A percentile compares a stretch with the other conserved stretches of the same genome.
phyloP scores from a whole-genome alignment of 1,140 invertebrate genomes.

The Meloidogyne floridensis region DNA sequence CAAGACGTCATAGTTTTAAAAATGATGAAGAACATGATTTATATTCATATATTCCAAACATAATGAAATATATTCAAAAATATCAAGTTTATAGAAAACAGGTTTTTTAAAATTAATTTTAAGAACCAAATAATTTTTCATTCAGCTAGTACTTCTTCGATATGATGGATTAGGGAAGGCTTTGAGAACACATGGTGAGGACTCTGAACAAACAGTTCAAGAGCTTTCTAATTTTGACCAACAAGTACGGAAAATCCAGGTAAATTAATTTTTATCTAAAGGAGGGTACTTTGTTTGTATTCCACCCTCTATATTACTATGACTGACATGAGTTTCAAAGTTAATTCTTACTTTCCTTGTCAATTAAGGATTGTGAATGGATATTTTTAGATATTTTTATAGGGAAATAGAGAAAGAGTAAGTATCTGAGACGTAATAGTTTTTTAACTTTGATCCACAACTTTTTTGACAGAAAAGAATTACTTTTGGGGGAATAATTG shows the following conservation, averaged over 20 bases:
- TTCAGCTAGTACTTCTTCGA: slow-evolving; percentile 54
- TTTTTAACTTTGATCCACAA: too few species aligned
- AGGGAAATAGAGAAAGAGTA: too few species aligned
- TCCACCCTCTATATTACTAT: too few species aligned
- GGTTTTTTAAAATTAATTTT: slow-evolving; percentile 28
- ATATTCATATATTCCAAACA: slow-evolving; percentile 49
- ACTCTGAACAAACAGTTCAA: slow-evolving; percentile 48
- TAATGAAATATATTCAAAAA: slow-evolving; percentile 60
- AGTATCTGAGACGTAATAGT: too few species aligned
- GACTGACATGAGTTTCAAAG: too few species aligned
- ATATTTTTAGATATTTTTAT: too few species aligned
- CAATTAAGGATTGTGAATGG: too few species aligned
- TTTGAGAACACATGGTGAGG: slow-evolving; percentile 49
- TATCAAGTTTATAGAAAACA: slow-evolving; percentile 62
- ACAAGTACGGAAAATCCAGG: slow-evolving; percentile 53
- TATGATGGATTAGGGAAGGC: slow-evolving; percentile 57
- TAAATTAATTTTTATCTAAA: slow-evolving; percentile 11
- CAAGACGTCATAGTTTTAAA: slow-evolving; percentile 56
- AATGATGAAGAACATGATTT: slow-evolving; percentile 46
- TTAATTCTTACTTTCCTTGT: too few species aligned
- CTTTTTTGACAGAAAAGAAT: too few species aligned
- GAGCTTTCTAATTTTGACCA: slow-evolving; percentile 53
- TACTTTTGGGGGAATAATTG: too few species aligned
- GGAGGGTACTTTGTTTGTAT: too few species aligned
- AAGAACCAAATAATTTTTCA: slow-evolving; percentile 3